These are phyloP conservation scores for Dichetophora obliterata DNA, from an alignment of 2,888 invertebrate species.

Conservation along the genomic window DNA sequence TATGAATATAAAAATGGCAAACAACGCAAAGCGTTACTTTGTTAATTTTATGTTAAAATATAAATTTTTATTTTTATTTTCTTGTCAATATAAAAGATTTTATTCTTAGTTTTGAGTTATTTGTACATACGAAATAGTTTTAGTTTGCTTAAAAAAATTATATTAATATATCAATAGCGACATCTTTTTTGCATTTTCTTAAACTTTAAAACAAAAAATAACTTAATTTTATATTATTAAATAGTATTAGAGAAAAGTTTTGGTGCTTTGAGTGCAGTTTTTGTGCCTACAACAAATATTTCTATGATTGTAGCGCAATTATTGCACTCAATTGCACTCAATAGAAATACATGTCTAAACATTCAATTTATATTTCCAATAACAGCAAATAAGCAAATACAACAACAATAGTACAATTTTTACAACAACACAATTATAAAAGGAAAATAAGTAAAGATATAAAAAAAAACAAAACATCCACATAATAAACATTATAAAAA, in stretches of 20 bases:
- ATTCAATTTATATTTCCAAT: slow-evolving; percentile 13
- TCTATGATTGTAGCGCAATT: background rate
- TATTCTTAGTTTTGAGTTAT: slow-evolving; percentile 22
- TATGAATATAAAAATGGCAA: background rate
- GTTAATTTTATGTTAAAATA: background rate
- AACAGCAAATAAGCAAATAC: slow-evolving; percentile 9
- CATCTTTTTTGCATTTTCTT: slow-evolving; percentile 1
- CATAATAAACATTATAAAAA: slow-evolving; percentile 50
- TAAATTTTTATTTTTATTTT: slow-evolving; percentile 12
- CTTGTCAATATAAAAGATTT: slow-evolving; percentile 37
- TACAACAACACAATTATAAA: slow-evolving; percentile 23
- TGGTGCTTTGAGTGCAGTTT: background rate
- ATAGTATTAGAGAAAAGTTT: slow-evolving; percentile 12
- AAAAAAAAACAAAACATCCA: slow-evolving; percentile 19
- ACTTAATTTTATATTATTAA: background rate
- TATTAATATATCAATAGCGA: slow-evolving; percentile 23
- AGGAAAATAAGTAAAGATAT: slow-evolving; percentile 14
- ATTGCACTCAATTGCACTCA: background rate
- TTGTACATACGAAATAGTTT: background rate
- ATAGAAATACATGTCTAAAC: slow-evolving; percentile 2
- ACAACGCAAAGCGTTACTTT: slow-evolving; percentile 44
- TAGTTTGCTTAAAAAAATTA: background rate
- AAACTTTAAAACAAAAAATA: background rate
- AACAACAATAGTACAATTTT: slow-evolving; percentile 41
- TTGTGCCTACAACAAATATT: background rate